phyloP scores from a whole-genome alignment of 1,140 invertebrate species.

The Aphaenogaster rudis region DNA sequence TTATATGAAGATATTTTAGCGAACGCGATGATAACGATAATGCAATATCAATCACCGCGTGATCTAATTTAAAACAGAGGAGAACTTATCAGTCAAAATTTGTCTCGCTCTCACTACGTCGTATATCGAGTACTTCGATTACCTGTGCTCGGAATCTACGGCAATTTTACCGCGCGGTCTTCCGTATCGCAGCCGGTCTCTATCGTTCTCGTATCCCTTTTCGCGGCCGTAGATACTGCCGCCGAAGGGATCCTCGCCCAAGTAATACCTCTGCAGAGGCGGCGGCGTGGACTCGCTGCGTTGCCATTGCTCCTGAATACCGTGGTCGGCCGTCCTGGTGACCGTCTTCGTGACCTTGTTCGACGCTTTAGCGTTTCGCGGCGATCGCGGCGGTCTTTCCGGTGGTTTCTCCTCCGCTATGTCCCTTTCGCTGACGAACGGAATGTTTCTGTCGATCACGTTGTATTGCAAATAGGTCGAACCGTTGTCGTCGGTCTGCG shows the following conservation, averaged over 20 bases:
- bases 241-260: conserved; percentile 94
- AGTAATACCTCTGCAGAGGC: conserved; percentile 92
- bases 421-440: conserved; percentile 73
- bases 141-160: conserved; percentile 82
- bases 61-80: neutral
- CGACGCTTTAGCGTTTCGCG: conserved; percentile 72
- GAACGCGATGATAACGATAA: neutral
- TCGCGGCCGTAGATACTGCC: conserved; percentile 93
- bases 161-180: conserved; percentile 79
- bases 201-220: conserved; percentile 91
- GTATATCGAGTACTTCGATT: conserved; percentile 62
- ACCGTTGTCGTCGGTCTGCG: conserved; percentile 86
- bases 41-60: neutral
- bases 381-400: conserved; percentile 81
- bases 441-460: conserved; percentile 88
- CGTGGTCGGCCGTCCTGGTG: conserved; percentile 37
- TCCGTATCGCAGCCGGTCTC: conserved; percentile 79
- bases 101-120: conserved; percentile 16
- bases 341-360: conserved; percentile 17
- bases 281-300: conserved; percentile 83
- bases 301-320: conserved; percentile 72
- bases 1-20: conserved; percentile 15
- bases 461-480: conserved; percentile 89
- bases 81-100: conserved; percentile 19
- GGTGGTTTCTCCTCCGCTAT: conserved; percentile 74